Evolutionary conservation across 2,113 vertebrate species (phyloP).

Genomic region (Prolemur simus): DNA sequence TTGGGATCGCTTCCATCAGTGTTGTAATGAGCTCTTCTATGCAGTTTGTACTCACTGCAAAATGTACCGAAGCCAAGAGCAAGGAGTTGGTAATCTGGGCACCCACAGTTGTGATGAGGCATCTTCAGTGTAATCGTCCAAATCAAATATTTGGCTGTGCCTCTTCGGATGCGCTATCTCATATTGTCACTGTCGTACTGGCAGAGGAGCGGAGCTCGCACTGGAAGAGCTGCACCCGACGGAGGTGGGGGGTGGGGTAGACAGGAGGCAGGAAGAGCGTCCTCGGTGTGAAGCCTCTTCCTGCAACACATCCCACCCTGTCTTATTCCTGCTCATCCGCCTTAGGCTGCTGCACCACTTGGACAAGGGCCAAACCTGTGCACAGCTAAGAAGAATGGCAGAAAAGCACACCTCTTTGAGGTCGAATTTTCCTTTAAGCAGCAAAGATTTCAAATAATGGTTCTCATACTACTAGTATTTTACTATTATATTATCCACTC

Average conservation of each 20-base stretch:
- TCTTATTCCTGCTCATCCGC: background rate
- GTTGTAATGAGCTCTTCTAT: conserved; percentile 64
- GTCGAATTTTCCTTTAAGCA: background rate
- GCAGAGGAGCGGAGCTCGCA: background rate
- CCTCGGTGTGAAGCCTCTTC: background rate
- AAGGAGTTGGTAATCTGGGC: conserved; percentile 75
- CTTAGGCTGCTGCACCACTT: background rate
- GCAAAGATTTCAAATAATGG: background rate
- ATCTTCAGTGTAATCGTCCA: conserved; percentile 72
- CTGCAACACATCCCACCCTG: fast-evolving
- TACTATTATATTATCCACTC: background rate
- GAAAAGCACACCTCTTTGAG: background rate
- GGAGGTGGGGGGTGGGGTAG: background rate
- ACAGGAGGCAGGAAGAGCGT: background rate
- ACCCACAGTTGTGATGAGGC: conserved; percentile 69
- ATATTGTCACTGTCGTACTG: conserved; percentile 57
- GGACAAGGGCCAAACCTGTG: conserved; percentile 33
- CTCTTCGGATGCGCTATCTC: conserved; percentile 69
- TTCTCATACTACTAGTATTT: background rate
- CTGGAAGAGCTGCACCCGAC: background rate
- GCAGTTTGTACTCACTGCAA: conserved; percentile 70
- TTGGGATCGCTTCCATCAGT: conserved; percentile 59
- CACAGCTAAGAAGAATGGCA: background rate
- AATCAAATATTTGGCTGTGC: conserved; percentile 77
- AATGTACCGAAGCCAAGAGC: conserved; percentile 59